These are phyloP conservation scores for Andrena haemorrhoa DNA, from an alignment of 2,888 invertebrate genomes.

Conservation along the genomic window DNA sequence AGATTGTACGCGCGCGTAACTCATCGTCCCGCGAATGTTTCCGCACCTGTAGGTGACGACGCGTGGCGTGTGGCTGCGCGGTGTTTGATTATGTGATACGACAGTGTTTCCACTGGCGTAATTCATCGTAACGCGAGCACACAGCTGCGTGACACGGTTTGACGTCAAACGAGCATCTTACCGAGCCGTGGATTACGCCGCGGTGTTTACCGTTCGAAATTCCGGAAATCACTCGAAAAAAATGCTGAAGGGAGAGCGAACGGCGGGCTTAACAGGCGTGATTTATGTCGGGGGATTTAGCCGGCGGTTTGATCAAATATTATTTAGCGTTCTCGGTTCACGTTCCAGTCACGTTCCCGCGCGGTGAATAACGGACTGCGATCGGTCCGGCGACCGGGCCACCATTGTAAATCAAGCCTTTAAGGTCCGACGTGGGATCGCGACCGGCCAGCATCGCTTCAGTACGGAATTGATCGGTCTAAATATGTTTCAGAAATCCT, in stretches of 20 bases:
- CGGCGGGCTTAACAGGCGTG: not conserved
- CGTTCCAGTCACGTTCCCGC: constrained; percentile 43
- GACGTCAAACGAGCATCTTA: constrained; percentile 56
- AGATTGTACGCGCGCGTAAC: constrained; percentile 42
- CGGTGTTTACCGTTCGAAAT: constrained; percentile 16
- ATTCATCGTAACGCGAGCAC: constrained; percentile 49
- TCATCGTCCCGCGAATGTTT: constrained; percentile 48
- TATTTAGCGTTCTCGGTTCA: constrained; percentile 41
- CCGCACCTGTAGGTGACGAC: constrained; percentile 57
- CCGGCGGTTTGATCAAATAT: constrained; percentile 44
- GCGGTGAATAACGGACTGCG: constrained; percentile 36
- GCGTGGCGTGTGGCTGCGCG: constrained; percentile 21
- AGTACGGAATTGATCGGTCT: not conserved
- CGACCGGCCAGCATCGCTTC: not conserved
- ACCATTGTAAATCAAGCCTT: constrained; percentile 29
- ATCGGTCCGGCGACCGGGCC: constrained; percentile 18
- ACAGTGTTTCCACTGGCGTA: constrained; percentile 37
- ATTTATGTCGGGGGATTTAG: constrained; percentile 35
- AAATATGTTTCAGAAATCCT: constrained; percentile 1
- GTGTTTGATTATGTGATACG: constrained; percentile 55
- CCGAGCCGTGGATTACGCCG: not conserved
- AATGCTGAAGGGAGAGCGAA: not conserved
- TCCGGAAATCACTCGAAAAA: not conserved
- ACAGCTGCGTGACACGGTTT: constrained; percentile 46
- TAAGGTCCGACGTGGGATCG: not conserved